Conservation (phyloP, 2,888 invertebrate genomes). For the Agriopis marginaria region DNA sequence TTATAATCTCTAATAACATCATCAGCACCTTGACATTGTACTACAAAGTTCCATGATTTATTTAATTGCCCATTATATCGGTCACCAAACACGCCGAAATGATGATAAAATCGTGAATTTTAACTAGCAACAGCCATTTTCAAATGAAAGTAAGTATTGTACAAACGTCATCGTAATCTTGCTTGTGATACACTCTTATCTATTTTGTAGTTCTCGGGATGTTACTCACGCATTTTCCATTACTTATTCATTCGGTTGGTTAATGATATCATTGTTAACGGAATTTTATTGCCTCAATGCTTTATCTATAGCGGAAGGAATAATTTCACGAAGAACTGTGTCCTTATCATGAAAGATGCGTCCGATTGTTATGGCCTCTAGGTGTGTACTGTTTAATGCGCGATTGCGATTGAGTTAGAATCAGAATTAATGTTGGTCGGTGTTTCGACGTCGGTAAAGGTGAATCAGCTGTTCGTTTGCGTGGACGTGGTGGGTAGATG, state of each 20-base stretch:
- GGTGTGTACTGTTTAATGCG: background rate
- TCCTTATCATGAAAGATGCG: background rate
- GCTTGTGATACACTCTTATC: constrained; percentile 43
- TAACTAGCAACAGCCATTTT: constrained; percentile 5
- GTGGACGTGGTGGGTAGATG: constrained; percentile 60
- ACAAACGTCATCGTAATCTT: constrained; percentile 43
- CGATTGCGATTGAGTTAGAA: constrained; percentile 7
- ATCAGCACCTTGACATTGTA: constrained; percentile 1
- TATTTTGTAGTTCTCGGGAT: constrained; percentile 42
- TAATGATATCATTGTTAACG: constrained; percentile 38
- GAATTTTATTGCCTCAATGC: constrained; percentile 6
- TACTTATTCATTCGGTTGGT: constrained; percentile 27
- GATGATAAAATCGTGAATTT: constrained; percentile 1
- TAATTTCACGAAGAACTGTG: constrained; percentile 14
- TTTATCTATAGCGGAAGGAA: constrained; percentile 31
- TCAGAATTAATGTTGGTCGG: constrained; percentile 17
- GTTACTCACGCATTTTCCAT: constrained; percentile 42
- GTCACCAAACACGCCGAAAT: constrained; percentile 7
- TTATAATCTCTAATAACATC: constrained; percentile 3
- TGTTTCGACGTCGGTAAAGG: constrained; percentile 37
- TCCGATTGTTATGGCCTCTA: constrained; percentile 1
- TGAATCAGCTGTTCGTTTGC: constrained; percentile 77
- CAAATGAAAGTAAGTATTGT: constrained; percentile 39
- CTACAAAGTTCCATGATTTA: background rate
- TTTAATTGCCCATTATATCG: constrained; percentile 10